Evolutionary conservation across 2,888 invertebrate species (phyloP).

Genomic region (Diarsia dahlii): DNA sequence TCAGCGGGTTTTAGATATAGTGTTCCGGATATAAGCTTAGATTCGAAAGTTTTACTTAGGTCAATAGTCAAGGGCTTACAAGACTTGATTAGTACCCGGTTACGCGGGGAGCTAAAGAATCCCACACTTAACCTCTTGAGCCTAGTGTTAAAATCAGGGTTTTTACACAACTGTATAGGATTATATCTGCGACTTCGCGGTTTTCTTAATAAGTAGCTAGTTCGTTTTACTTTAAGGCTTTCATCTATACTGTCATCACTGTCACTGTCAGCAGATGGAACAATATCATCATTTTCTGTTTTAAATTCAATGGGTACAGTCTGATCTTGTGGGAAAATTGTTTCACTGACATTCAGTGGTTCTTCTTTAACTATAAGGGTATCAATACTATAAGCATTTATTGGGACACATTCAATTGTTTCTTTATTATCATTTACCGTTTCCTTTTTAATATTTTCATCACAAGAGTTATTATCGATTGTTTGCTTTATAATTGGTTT

Average conservation of each 20-base stretch:
- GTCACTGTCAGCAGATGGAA: slow-evolving; percentile 21
- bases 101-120: slow-evolving; percentile 79
- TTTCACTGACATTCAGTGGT: slow-evolving; percentile 5
- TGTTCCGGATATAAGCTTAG: slow-evolving; percentile 78
- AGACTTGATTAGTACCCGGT: slow-evolving; percentile 77
- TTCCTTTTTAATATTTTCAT: slow-evolving; percentile 37
- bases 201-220: slow-evolving; percentile 81
- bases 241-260: slow-evolving; percentile 63
- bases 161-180: slow-evolving; percentile 84
- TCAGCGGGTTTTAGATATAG: slow-evolving; percentile 73
- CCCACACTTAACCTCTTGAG: slow-evolving; percentile 81
- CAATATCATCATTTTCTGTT: slow-evolving; percentile 18
- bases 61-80: slow-evolving; percentile 85
- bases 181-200: slow-evolving; percentile 80
- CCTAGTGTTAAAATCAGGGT: slow-evolving; percentile 87
- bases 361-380: slow-evolving; percentile 11
- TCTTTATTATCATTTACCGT: slow-evolving; percentile 5
- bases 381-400: slow-evolving; percentile 3
- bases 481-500: slow-evolving; percentile 70
- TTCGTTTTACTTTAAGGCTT: slow-evolving; percentile 71
- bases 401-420: slow-evolving; percentile 20
- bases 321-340: slow-evolving; percentile 7
- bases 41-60: slow-evolving; percentile 82
- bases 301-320: neutral
- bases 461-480: slow-evolving; percentile 16